phyloP scores from a whole-genome alignment of 2,113 vertebrate species.

The Erinaceus europaeus region DNA sequence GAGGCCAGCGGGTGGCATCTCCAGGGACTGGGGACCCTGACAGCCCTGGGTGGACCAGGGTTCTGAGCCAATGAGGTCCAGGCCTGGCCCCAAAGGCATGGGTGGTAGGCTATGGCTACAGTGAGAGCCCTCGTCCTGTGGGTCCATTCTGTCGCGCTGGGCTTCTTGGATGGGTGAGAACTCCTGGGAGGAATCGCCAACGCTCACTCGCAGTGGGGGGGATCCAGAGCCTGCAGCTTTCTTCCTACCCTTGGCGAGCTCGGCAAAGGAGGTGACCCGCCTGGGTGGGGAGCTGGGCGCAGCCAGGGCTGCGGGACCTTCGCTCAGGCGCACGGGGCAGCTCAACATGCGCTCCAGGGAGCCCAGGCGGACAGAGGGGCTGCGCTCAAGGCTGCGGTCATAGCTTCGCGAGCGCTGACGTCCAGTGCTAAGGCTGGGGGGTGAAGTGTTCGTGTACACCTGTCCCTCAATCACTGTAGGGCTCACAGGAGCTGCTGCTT shows the following conservation, averaged over 20 bases:
- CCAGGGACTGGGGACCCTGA: constrained; percentile 55
- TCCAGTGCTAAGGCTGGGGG: constrained; percentile 82
- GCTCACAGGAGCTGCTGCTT: constrained; percentile 48
- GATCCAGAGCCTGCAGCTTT: constrained; percentile 82
- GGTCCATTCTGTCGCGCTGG: constrained; percentile 71
- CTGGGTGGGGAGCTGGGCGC: constrained; percentile 80
- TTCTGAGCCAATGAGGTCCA: constrained; percentile 84
- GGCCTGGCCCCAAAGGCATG: constrained; percentile 82
- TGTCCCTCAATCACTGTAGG: constrained; percentile 87
- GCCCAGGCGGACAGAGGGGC: constrained; percentile 85
- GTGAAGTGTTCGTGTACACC: constrained; percentile 93
- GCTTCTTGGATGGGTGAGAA: constrained; percentile 89
- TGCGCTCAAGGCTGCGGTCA: constrained; percentile 92
- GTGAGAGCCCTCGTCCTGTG: constrained; percentile 71
- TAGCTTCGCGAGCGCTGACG: constrained; percentile 93
- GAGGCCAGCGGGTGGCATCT: constrained; percentile 63
- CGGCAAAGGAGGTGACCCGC: constrained; percentile 95
- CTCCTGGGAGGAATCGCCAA: constrained; percentile 85
- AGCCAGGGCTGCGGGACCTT: constrained; percentile 78
- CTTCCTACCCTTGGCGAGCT: constrained; percentile 92
- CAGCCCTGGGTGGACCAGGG: constrained; percentile 74
- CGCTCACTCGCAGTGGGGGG: constrained; percentile 77
- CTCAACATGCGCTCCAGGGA: constrained; percentile 96
- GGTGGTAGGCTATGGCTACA: constrained; percentile 84
- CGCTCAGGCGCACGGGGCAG: constrained; percentile 93